phyloP scores from a whole-genome alignment of 2,888 invertebrate species.

The Ormyrus labotus region DNA sequence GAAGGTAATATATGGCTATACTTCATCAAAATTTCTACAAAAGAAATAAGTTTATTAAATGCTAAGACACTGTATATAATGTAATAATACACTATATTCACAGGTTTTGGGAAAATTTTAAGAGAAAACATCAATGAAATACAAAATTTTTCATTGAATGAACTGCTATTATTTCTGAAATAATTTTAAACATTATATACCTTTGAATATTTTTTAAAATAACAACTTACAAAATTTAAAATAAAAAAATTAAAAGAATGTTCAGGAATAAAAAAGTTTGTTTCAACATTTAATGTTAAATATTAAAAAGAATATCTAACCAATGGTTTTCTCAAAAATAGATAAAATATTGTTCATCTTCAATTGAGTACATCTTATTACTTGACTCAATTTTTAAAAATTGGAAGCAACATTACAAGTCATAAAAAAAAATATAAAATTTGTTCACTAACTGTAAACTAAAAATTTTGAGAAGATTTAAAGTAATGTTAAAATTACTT shows the following conservation, averaged over 20 bases:
- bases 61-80: slow-evolving; percentile 2
- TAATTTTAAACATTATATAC: neutral
- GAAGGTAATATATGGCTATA: slow-evolving; percentile 20
- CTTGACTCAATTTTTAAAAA: neutral
- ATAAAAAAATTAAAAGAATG: neutral
- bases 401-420: neutral
- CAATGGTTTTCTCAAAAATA: too few relatives aligned
- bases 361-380: too few relatives aligned
- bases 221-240: neutral
- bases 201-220: neutral
- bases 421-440: neutral
- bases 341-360: too few relatives aligned
- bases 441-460: neutral
- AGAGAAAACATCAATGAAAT: slow-evolving; percentile 27
- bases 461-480: too few relatives aligned
- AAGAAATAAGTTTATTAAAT: slow-evolving; percentile 16
- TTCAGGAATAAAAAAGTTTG: neutral
- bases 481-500: too few relatives aligned
- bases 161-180: slow-evolving; percentile 17
- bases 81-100: slow-evolving; percentile 11
- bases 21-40: slow-evolving; percentile 28
- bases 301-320: too few relatives aligned
- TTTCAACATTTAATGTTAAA: neutral
- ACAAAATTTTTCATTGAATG: neutral
- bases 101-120: slow-evolving; percentile 16